Evolutionary conservation across 1,140 invertebrate species (phyloP), one percentile per base, ranked within the genome.

Genomic region (Gryllus bimaculatus): DNA sequence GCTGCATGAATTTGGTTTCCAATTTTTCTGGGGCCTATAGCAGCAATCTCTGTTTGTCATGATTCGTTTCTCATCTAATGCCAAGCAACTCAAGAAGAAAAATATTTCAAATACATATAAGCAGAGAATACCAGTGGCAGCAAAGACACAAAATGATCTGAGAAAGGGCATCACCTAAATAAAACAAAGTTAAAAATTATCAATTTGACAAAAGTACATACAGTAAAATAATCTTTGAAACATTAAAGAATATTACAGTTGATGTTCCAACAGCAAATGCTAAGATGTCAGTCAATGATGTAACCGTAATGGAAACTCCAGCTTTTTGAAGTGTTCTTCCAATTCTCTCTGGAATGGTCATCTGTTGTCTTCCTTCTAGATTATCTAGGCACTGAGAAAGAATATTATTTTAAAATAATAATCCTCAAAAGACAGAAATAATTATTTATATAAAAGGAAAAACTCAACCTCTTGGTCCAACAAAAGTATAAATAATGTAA

Each of bases 231-330:
- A 66, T 13, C 54, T 66, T 66, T 10, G 7, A 66, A 66, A 66
- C 18, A 66, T 13, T 66, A 13, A 10, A 66, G 18, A 66, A 66
- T 66, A 13, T 66, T 79, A 85, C 85, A 4, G 88, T 89, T 15
- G 86, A 88, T 21, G 91, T 88, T 15, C 91, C 91, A 78, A 92
- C 90, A 39, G 87, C 88, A 82, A 92, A 92, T 7, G 91, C 91
- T 10, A 90, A 86, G 79, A 91, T 86, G 83, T 93, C 91, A 4
- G 91, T 92, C n/a, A 92, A 82, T 7, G 91, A 91, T 3, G 91
- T 92, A 8, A 92, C 89, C 0, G 91, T 91, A 78, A 93, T 90
- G 12, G 91, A 91, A 13, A 91, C 89, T 54, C 92, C 91, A 66
- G 91, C 89, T 79, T 89, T 86, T 78, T 88, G 85, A 13, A 89